Conservation (phyloP, 1,140 invertebrate genomes). For the Drosophila azteca region DNA sequence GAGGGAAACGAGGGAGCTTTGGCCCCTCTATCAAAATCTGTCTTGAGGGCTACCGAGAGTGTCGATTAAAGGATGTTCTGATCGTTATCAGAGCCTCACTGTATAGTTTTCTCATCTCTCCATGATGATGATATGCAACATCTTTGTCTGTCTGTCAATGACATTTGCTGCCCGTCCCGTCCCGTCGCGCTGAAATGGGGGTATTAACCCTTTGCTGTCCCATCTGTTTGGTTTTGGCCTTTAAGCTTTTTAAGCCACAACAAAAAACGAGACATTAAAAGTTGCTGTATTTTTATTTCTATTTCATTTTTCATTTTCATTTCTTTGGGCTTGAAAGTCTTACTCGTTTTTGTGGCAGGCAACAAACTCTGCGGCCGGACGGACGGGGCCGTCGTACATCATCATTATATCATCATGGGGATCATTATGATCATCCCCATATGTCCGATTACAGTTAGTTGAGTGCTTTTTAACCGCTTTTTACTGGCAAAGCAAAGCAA, state of each 20-base stretch:
- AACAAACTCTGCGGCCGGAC: conserved; percentile 11
- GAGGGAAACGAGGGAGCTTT: no score
- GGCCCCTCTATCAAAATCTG: no score
- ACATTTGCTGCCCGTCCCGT: not conserved
- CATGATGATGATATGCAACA: no score
- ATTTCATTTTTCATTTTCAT: conserved; percentile 1
- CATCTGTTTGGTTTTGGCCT: not conserved
- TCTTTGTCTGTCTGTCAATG: not conserved
- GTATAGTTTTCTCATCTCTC: no score
- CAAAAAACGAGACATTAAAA: not conserved
- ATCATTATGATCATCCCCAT: conserved; percentile 37
- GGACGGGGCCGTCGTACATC: not conserved
- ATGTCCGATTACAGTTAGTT: conserved; percentile 39
- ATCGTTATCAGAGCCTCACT: no score
- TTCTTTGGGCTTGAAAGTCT: not conserved
- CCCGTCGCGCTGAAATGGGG: not conserved
- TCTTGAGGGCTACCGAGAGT: no score
- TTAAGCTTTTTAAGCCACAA: no score
- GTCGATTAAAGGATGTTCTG: no score
- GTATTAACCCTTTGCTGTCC: not conserved
- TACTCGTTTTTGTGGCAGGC: not conserved
- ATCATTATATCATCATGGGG: conserved; percentile 33
- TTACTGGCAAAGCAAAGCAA: not conserved
- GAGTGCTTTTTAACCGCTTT: conserved; percentile 37
- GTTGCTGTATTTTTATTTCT: not conserved